Base-by-base conservation (phyloP, 2,797 vertebrate genomes). In the Labeo calbasu region DNA sequence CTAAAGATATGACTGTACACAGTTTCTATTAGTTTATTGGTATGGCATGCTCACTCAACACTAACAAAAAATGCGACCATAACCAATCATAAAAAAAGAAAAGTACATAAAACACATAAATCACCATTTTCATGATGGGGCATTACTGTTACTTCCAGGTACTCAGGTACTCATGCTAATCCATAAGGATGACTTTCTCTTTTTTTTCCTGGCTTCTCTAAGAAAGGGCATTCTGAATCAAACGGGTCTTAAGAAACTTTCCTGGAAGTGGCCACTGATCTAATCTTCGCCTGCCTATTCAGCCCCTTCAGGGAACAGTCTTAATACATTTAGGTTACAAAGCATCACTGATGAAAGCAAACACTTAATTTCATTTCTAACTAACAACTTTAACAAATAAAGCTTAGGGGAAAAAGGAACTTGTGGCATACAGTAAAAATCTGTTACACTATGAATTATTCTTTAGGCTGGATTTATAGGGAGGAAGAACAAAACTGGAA, bases 181-280 rank as follows among this genome's bases (percentile, higher is more conserved):
- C 66, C 66, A 11, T 69, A 17, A 73, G 48, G 23, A 28, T 10
- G 23, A 21, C 17, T 32, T 32, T 53, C 28, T 32, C 5, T 55
- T 73, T 48, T 46, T 73, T 12, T 48, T 4, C 19, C 28, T 63
- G 40, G n/a, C 25, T 66, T 36, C 46, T 32, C 61, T 51, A 11
- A 50, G 23, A 77, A 77, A 65, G 53, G 15, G 15, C 17, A 36
- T n/a, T 72, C 36, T 43, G 11, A 81, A 59, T 61, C 79, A 61
- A 61, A 72, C 40, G 1, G 19, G 19, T 48, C 19, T 73, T 48
- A 61, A 59, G 1, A 70, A 15, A 15, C 6, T 40, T 75, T 83
- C 59, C 81, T 53, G 48, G 10, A 83, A 76, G 10, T 43, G 11
- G 19, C 40, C 53, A 72, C 40, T 50, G 69, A 81, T 61, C 53